phyloP scores from a whole-genome alignment of 2,797 vertebrate genomes.

The Alcedo atthis region DNA sequence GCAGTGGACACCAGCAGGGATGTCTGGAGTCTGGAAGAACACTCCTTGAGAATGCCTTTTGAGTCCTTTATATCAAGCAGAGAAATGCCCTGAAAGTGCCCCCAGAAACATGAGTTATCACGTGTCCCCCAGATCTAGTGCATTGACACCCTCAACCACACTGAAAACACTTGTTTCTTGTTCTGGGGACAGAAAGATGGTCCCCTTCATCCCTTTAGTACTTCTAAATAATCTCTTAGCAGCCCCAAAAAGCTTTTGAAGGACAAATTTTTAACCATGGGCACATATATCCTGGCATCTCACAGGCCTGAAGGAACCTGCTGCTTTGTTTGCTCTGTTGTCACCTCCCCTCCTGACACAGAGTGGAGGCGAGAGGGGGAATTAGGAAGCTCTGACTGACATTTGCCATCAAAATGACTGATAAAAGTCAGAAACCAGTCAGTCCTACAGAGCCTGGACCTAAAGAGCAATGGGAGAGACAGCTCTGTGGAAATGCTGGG shows the following conservation, averaged over 20 bases:
- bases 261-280: background rate
- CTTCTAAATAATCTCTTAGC: background rate
- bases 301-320: background rate
- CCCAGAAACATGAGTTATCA: background rate
- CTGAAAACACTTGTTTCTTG: background rate
- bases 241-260: background rate
- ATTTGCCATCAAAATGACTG: background rate
- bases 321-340: background rate
- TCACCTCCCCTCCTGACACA: background rate
- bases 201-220: background rate
- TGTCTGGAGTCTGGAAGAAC: background rate
- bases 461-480: background rate
- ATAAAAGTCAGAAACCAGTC: background rate
- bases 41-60: background rate
- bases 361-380: fast-evolving
- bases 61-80: background rate
- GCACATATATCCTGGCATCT: background rate
- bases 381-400: background rate
- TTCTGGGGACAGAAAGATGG: background rate
- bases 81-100: background rate
- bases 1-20: background rate
- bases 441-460: background rate
- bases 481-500: background rate
- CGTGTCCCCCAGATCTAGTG: background rate
- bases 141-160: background rate